A percentile compares a stretch with the other conserved stretches of the same genome.
Conservation (phyloP, 2,888 invertebrate genomes). For the Cryptophagus acutangulus region DNA sequence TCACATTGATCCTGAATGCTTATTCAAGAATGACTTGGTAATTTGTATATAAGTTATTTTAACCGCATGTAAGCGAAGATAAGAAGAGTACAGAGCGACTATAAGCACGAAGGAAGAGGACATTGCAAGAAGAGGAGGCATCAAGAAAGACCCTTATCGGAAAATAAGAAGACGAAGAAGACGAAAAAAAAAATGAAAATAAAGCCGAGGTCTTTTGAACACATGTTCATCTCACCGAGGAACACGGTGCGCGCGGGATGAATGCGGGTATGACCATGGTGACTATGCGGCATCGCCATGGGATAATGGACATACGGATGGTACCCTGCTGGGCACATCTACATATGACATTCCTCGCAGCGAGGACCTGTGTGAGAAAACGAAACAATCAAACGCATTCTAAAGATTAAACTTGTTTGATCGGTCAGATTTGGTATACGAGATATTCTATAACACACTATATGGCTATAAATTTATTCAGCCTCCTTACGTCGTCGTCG, state of each 20-base stretch:
- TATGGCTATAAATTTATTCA: constrained; percentile 2
- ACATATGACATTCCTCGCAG: constrained; percentile 39
- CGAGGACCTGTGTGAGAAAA: constrained; percentile 36
- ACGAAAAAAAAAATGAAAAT: too few relatives aligned
- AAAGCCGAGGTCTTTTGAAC: too few relatives aligned
- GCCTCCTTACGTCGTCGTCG: not conserved
- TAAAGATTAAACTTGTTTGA: constrained; percentile 31
- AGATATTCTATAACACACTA: constrained; percentile 1
- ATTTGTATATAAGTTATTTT: too few relatives aligned
- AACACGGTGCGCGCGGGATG: constrained; percentile 10
- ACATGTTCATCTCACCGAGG: constrained; percentile 16
- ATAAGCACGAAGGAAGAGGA: too few relatives aligned
- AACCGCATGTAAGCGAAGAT: too few relatives aligned
- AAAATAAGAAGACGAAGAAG: too few relatives aligned
- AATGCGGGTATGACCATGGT: constrained; percentile 16
- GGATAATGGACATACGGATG: constrained; percentile 29
- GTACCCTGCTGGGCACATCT: constrained; percentile 34
- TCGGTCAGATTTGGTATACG: constrained; percentile 20
- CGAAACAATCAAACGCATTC: constrained; percentile 37
- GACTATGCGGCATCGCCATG: constrained; percentile 30
- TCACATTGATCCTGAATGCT: too few relatives aligned
- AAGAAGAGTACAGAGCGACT: too few relatives aligned
- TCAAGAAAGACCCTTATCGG: too few relatives aligned
- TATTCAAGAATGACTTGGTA: constrained; percentile 20
- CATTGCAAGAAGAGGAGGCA: too few relatives aligned